phyloP scores from a whole-genome alignment of 2,888 invertebrate species.

The Neocrepidodera transversa region DNA sequence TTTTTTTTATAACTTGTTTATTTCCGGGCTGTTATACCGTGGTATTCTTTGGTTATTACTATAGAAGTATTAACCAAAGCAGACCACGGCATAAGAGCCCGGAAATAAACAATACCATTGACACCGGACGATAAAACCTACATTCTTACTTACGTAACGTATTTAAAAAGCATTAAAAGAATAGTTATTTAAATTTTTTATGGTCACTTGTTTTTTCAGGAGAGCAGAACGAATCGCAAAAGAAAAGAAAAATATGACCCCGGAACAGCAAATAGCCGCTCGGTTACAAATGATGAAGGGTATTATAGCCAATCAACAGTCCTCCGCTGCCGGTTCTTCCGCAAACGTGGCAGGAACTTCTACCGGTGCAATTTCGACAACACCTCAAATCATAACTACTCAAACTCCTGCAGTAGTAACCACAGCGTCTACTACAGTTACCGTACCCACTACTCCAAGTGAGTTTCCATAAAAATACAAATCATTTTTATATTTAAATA shows the following conservation, averaged over 20 bases:
- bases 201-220: no score
- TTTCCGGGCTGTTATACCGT: no score
- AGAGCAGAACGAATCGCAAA: slow-evolving; percentile 86
- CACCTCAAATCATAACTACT: slow-evolving; percentile 40
- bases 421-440: slow-evolving; percentile 56
- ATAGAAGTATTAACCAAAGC: no score
- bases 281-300: slow-evolving; percentile 53
- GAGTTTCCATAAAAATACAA: slow-evolving; percentile 31
- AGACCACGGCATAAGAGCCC: no score
- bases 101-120: no score
- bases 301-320: slow-evolving; percentile 38
- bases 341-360: slow-evolving; percentile 20
- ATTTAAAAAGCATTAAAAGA: no score
- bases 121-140: no score
- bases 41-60: no score
- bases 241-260: slow-evolving; percentile 70
- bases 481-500: not conserved
- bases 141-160: no score
- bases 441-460: slow-evolving; percentile 54
- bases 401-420: slow-evolving; percentile 41
- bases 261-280: slow-evolving; percentile 49
- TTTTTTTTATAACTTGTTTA: no score
- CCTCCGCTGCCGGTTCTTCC: slow-evolving; percentile 22
- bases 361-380: slow-evolving; percentile 35
- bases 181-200: no score